These are phyloP conservation scores for Clamator glandarius DNA, from an alignment of 2,797 vertebrate species.

Conservation along the genomic window DNA sequence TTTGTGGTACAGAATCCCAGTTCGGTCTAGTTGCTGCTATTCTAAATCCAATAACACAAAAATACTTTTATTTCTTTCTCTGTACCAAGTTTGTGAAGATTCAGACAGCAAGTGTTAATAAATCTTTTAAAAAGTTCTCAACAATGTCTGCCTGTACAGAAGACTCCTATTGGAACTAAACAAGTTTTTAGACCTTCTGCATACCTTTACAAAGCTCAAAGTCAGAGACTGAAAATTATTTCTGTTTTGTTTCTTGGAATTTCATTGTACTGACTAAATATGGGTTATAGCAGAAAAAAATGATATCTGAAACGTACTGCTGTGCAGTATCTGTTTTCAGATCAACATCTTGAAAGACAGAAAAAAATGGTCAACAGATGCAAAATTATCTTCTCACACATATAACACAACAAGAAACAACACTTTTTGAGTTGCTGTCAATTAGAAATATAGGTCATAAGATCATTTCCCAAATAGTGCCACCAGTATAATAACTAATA, in stretches of 20 bases:
- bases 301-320: fast-evolving
- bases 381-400: neutral
- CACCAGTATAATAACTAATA: neutral
- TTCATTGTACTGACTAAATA: neutral
- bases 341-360: neutral
- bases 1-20: neutral
- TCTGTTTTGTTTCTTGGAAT: neutral
- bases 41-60: neutral
- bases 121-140: neutral
- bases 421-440: neutral
- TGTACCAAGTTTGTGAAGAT: neutral
- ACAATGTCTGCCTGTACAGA: neutral
- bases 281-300: neutral
- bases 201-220: neutral
- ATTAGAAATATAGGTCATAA: neutral
- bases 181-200: neutral
- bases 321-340: neutral
- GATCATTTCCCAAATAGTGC: neutral
- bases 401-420: neutral
- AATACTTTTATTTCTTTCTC: neutral
- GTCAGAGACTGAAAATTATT: neutral
- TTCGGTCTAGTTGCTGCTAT: neutral
- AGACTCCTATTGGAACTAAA: neutral
- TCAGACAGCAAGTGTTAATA: neutral
- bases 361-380: neutral